Conservation (phyloP, 2,113 vertebrate species). For the Carassius carassius region DNA sequence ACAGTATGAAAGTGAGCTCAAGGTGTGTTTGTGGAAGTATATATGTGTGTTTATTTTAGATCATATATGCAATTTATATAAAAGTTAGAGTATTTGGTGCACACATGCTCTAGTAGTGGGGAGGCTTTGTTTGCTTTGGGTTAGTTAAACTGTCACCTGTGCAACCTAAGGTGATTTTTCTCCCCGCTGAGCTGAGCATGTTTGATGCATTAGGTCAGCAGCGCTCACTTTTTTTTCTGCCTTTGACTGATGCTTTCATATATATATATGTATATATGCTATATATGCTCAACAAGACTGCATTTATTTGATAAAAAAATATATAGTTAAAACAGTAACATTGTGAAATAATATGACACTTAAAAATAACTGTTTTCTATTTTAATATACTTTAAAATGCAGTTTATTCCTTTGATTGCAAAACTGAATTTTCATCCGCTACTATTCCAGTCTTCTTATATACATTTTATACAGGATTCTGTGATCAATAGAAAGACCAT, state of each 20-base stretch:
- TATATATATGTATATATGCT: too few relatives aligned
- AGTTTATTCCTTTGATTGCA: neutral
- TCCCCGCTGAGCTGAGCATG: slow-evolving; percentile 37
- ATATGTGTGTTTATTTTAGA: slow-evolving; percentile 22
- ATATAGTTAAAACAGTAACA: neutral
- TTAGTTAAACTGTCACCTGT: slow-evolving; percentile 47
- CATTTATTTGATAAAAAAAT: neutral
- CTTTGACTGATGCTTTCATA: slow-evolving; percentile 43
- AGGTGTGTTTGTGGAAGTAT: slow-evolving; percentile 41
- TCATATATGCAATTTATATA: slow-evolving; percentile 24
- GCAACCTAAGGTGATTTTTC: slow-evolving; percentile 29
- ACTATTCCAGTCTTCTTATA: neutral
- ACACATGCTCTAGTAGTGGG: slow-evolving; percentile 29
- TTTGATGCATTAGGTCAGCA: slow-evolving; percentile 38
- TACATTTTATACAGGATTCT: neutral
- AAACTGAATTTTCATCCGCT: neutral
- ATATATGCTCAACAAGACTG: neutral
- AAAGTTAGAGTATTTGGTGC: slow-evolving; percentile 22
- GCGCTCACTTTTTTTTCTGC: neutral
- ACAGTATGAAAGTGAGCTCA: slow-evolving; percentile 49
- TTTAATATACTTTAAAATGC: neutral
- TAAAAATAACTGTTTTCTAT: neutral
- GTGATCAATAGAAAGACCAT: neutral
- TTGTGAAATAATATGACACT: neutral
- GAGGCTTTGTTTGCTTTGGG: slow-evolving; percentile 53